Base-by-base conservation (phyloP, 2,888 invertebrate genomes). In the Pimpla rufipes region DNA sequence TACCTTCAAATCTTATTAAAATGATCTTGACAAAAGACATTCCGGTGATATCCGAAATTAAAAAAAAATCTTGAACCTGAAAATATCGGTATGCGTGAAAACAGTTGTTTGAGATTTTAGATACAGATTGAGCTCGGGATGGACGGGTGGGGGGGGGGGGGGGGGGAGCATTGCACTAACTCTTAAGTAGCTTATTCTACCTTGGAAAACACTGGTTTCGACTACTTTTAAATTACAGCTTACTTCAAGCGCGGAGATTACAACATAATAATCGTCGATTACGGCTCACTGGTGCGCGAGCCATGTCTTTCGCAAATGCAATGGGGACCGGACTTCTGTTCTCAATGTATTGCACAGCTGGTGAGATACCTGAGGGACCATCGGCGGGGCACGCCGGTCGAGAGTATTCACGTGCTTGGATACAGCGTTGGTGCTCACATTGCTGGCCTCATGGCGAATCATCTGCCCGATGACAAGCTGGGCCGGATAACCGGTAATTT, bases 381-480 rank as follows among this genome's bases (percentile, higher is more conserved):
- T 93, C 97, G 97, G 0, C 95, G 97, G 86, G 95, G 97, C 0
- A 95, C 97, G 0, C 95, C 94, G 37, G 97, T 97, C 0, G 96
- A 97, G 90, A 94, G 95, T 81, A 92, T 97, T 45, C 98, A 98
- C 92, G 95, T 97, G 0, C 96, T 98, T 78, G 98, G 98, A 0
- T 98, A 97, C 93, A 97, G 97, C 91, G 97, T 97, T 29, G 97
- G 97, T 0, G 97, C 97, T 0, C 97, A 98, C 90, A 97, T 98
- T 80, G 96, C 97, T 5, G 97, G 97, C 0, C 94, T 97, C 57
- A 96, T 97, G 0, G 97, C 97, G 47, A 98, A 98, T 92, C 96
- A 96, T 89, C 91, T 98, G 50, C 94, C 94, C 59, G 95, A 96
- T 88, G 97, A 97, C 50, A 97, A 97, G 93, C 94, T 98, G 70